These are phyloP conservation scores for Coryphaenoides rupestris DNA, from an alignment of 2,113 vertebrate genomes.

Conservation along the genomic window DNA sequence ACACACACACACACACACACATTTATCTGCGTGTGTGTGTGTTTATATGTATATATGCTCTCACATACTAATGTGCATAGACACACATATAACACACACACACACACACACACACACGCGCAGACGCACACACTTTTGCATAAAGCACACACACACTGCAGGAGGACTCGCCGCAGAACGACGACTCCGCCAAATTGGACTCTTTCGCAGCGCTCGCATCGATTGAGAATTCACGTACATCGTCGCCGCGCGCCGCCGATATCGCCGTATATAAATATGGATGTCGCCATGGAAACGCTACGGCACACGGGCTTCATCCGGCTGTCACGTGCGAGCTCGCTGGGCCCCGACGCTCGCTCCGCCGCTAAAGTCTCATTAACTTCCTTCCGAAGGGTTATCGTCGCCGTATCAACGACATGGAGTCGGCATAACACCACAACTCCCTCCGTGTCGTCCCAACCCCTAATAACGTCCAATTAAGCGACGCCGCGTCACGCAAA, in stretches of 20 bases:
- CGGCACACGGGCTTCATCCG: too few relatives aligned
- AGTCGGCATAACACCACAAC: background rate
- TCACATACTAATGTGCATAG: background rate
- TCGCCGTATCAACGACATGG: too few relatives aligned
- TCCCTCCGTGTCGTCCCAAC: too few relatives aligned
- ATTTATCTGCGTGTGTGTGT: background rate
- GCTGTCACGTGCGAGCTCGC: too few relatives aligned
- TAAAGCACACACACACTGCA: slow-evolving; percentile 31
- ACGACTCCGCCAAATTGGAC: slow-evolving; percentile 34
- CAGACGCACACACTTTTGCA: slow-evolving; percentile 25
- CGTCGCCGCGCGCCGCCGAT: slow-evolving; percentile 50
- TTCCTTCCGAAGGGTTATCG: too few relatives aligned
- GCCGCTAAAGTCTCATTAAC: too few relatives aligned
- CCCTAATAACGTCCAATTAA: too few relatives aligned
- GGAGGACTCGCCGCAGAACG: background rate
- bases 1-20: slow-evolving; percentile 20
- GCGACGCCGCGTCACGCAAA: too few relatives aligned
- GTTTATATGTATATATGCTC: background rate
- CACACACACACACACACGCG: slow-evolving; percentile 6
- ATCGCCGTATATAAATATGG: slow-evolving; percentile 59
- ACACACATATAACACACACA: slow-evolving; percentile 22
- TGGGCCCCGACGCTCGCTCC: too few relatives aligned
- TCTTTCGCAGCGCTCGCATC: slow-evolving; percentile 23
- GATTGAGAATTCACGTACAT: slow-evolving; percentile 61
- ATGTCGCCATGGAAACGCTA: slow-evolving; percentile 48